Evolutionary conservation across 2,888 invertebrate genomes (phyloP).

Genomic region (Amphimallon solstitiale): DNA sequence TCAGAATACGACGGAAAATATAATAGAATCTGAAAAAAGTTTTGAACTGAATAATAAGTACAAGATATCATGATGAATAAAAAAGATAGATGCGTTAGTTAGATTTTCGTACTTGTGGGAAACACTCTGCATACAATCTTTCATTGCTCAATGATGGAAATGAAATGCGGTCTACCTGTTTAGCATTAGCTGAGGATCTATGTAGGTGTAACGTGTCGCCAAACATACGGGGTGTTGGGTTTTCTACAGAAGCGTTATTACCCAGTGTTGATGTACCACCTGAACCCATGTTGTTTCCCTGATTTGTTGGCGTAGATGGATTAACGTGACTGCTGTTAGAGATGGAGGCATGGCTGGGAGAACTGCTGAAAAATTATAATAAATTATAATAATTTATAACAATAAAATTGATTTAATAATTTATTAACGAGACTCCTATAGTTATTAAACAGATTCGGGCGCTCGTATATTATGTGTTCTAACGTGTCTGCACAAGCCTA

Average conservation of each 20-base stretch:
- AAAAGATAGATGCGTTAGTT: background rate
- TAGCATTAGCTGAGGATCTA: conserved; percentile 65
- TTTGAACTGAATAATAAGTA: too few species aligned
- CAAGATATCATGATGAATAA: background rate
- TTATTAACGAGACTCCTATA: background rate
- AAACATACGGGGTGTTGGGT: conserved; percentile 76
- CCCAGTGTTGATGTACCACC: conserved; percentile 45
- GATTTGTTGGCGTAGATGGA: conserved; percentile 51
- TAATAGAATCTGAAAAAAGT: too few species aligned
- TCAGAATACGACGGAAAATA: too few species aligned
- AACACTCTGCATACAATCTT: conserved; percentile 1
- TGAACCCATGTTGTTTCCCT: conserved; percentile 46
- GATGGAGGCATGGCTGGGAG: conserved; percentile 40
- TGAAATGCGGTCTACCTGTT: conserved; percentile 59
- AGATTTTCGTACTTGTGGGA: background rate
- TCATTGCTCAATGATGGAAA: conserved; percentile 16
- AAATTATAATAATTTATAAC: background rate
- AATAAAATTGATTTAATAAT: background rate
- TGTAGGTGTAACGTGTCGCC: conserved; percentile 72
- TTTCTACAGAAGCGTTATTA: conserved; percentile 63
- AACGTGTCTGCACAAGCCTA: too few species aligned
- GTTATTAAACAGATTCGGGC: background rate
- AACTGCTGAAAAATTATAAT: conserved; percentile 34
- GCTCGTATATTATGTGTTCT: too few species aligned
- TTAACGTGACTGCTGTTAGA: conserved; percentile 41